Percentiles rank a stretch among this genome's conserved stretches.
phyloP scores from a whole-genome alignment of 2,888 invertebrate species.

The Merodon equestris region DNA sequence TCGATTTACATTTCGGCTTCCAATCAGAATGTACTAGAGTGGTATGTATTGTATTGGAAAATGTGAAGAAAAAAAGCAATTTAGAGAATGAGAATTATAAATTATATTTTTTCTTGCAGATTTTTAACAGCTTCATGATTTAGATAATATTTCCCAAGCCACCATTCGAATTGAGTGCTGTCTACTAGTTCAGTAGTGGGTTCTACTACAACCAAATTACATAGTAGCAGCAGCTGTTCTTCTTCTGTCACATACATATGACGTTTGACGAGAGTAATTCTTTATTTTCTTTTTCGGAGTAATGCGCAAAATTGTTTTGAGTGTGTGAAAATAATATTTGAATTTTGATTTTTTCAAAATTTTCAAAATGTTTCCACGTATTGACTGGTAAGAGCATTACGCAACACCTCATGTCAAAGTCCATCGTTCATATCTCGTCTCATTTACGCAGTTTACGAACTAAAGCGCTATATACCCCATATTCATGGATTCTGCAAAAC shows the following conservation, averaged over 20 bases:
- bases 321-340: constrained; percentile 12
- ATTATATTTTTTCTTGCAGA: too few species aligned
- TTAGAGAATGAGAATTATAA: too few species aligned
- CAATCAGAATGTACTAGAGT: too few species aligned
- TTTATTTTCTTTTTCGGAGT: constrained; percentile 23
- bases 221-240: constrained; percentile 27
- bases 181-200: not conserved
- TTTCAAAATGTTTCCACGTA: constrained; percentile 48
- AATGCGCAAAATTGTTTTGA: constrained; percentile 32
- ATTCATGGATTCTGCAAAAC: constrained; percentile 30
- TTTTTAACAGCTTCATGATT: too few species aligned
- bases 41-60: too few species aligned
- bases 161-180: too few species aligned
- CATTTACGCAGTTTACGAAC: constrained; percentile 27
- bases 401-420: not conserved
- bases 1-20: too few species aligned
- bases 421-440: not conserved
- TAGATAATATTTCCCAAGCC: too few species aligned
- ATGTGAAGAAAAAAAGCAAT: too few species aligned
- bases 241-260: constrained; percentile 11
- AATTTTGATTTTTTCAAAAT: not conserved
- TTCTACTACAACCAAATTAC: constrained; percentile 15
- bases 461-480: constrained; percentile 15
- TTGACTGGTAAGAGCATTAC: constrained; percentile 45
- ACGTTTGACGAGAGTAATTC: constrained; percentile 25